Conservation (phyloP, 2,888 invertebrate species). For the Tinea semifulvella region DNA sequence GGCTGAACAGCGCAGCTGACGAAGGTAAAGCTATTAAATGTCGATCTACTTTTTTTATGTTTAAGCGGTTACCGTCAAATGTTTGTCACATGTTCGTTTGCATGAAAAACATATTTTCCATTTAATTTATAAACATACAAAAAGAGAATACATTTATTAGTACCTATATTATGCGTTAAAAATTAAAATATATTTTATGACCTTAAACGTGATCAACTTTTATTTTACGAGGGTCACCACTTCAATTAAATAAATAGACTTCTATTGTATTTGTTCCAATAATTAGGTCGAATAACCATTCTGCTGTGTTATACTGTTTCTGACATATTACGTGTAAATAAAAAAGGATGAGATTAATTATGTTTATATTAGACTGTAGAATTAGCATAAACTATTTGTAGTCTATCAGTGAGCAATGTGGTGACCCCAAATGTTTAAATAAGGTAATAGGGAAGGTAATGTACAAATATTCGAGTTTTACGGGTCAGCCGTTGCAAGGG, state of each 20-base stretch:
- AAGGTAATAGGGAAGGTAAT: conserved; percentile 39
- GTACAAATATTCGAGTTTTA: conserved; percentile 54
- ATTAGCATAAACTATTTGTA: neutral
- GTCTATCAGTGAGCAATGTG: conserved; percentile 18
- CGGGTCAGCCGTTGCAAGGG: conserved; percentile 47
- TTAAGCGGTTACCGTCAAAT: neutral
- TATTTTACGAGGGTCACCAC: conserved; percentile 32
- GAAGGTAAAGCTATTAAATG: conserved; percentile 7
- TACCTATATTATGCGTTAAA: too few relatives aligned
- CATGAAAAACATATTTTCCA: too few relatives aligned
- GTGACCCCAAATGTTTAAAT: conserved; percentile 42
- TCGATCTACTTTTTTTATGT: conserved; percentile 6
- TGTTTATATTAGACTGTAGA: neutral
- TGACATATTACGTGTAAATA: too few relatives aligned
- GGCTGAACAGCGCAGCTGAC: conserved; percentile 22
- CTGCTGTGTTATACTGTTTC: too few relatives aligned
- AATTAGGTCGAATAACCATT: neutral
- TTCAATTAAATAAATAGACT: conserved; percentile 26
- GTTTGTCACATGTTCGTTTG: too few relatives aligned
- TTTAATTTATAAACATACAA: too few relatives aligned
- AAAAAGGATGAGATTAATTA: neutral
- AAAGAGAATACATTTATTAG: too few relatives aligned
- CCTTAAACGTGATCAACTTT: conserved; percentile 41
- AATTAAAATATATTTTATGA: conserved; percentile 21
- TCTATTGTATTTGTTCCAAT: conserved; percentile 3